phyloP scores from a whole-genome alignment of 2,113 vertebrate species.

The Lasiurus borealis region DNA sequence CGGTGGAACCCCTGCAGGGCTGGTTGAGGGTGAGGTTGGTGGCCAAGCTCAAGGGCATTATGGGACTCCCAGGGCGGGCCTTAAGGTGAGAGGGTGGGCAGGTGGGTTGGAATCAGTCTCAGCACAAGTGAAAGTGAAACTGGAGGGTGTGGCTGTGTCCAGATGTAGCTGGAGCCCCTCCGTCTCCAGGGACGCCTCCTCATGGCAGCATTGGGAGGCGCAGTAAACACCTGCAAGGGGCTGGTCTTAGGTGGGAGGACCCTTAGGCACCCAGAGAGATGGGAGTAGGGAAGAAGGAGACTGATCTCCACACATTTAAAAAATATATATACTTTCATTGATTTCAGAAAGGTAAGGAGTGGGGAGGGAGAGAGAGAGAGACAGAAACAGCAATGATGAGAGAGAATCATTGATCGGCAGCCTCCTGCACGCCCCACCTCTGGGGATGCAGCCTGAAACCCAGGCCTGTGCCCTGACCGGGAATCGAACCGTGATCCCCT shows the following conservation, averaged over 20 bases:
- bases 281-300: neutral
- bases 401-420: too few species aligned
- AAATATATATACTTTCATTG: too few species aligned
- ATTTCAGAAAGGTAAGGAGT: too few species aligned
- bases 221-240: neutral
- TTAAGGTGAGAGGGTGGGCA: neutral
- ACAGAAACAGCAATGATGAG: too few species aligned
- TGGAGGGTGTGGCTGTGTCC: slow-evolving; percentile 49
- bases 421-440: too few species aligned
- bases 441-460: too few species aligned
- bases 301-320: too few species aligned
- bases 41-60: neutral
- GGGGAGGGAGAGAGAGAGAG: too few species aligned
- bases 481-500: too few species aligned
- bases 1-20: neutral
- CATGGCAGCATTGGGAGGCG: neutral
- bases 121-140: slow-evolving; percentile 64
- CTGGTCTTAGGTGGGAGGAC: neutral
- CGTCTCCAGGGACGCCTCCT: neutral
- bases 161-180: neutral
- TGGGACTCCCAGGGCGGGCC: neutral
- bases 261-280: neutral
- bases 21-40: neutral
- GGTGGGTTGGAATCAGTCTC: neutral
- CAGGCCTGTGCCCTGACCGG: too few species aligned